Conservation (phyloP, 1,140 invertebrate genomes). For the Cherax quadricarinatus region DNA sequence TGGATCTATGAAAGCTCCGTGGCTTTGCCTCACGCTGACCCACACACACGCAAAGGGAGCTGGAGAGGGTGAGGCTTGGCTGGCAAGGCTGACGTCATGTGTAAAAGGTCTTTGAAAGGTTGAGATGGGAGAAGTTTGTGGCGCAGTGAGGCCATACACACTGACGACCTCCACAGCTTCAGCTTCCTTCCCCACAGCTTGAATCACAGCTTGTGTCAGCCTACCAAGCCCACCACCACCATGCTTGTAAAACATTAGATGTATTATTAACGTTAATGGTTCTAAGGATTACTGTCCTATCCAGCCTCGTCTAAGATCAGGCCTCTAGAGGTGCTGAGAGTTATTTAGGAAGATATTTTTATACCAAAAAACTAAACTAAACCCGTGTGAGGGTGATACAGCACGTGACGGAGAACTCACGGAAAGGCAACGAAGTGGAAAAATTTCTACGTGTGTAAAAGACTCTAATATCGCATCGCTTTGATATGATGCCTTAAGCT, state of each 20-base stretch:
- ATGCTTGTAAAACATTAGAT: background rate
- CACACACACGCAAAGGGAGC: conserved; percentile 40
- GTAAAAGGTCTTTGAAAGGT: background rate
- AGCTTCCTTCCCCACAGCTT: background rate
- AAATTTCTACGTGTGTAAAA: too few relatives aligned
- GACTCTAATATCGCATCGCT: too few relatives aligned
- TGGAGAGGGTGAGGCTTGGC: background rate
- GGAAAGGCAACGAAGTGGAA: too few relatives aligned
- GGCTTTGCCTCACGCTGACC: conserved; percentile 32
- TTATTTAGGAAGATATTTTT: too few relatives aligned
- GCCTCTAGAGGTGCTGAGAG: too few relatives aligned
- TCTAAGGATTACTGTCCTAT: too few relatives aligned
- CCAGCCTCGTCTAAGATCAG: too few relatives aligned
- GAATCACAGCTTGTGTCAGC: conserved; percentile 35
- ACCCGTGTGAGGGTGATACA: too few relatives aligned
- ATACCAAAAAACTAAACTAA: too few relatives aligned
- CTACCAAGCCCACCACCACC: conserved; percentile 40
- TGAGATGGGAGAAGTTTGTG: background rate
- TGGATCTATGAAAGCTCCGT: conserved; percentile 27
- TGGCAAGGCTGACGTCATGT: background rate
- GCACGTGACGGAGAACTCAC: too few relatives aligned
- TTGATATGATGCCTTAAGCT: too few relatives aligned
- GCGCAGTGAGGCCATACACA: conserved; percentile 23
- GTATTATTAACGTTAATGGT: too few relatives aligned
- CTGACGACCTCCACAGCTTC: conserved; percentile 39